phyloP scores from a whole-genome alignment of 2,113 vertebrate species.

The Microtus oregoni region DNA sequence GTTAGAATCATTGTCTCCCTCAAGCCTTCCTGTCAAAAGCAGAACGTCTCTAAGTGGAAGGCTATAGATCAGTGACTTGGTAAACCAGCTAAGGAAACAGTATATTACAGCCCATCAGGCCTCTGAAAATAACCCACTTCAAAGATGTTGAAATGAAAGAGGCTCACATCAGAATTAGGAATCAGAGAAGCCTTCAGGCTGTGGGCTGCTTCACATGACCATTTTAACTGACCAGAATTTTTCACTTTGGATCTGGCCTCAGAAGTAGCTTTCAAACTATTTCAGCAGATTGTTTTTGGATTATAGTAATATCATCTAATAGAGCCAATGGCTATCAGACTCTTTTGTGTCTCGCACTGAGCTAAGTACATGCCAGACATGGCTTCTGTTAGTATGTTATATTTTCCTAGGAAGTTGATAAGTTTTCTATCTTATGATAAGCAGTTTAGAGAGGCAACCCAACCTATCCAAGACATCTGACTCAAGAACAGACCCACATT shows the following conservation, averaged over 20 bases:
- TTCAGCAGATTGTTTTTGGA: conserved; percentile 19
- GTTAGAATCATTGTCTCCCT: conserved; percentile 68
- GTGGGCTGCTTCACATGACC: not conserved
- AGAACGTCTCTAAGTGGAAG: conserved; percentile 55
- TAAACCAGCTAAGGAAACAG: conserved; percentile 51
- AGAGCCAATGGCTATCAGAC: not conserved
- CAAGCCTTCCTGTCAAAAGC: conserved; percentile 58
- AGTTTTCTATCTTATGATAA: not conserved
- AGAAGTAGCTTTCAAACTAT: conserved; percentile 32
- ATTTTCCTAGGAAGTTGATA: not conserved
- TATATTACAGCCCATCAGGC: conserved; percentile 49
- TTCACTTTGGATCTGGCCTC: conserved; percentile 39
- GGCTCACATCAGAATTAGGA: conserved; percentile 22
- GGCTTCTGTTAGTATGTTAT: not conserved
- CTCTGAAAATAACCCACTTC: conserved; percentile 37
- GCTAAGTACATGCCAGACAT: not conserved
- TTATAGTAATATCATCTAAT: not conserved
- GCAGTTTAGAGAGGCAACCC: not conserved
- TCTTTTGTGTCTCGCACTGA: not conserved
- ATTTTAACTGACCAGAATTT: conserved; percentile 55
- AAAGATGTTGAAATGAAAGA: conserved; percentile 56
- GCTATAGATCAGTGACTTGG: conserved; percentile 68
- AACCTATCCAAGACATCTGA: not conserved
- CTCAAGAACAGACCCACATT: not conserved
- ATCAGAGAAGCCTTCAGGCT: not conserved